phyloP scores from a whole-genome alignment of 2,888 invertebrate species.

The Leptura quadrifasciata region DNA sequence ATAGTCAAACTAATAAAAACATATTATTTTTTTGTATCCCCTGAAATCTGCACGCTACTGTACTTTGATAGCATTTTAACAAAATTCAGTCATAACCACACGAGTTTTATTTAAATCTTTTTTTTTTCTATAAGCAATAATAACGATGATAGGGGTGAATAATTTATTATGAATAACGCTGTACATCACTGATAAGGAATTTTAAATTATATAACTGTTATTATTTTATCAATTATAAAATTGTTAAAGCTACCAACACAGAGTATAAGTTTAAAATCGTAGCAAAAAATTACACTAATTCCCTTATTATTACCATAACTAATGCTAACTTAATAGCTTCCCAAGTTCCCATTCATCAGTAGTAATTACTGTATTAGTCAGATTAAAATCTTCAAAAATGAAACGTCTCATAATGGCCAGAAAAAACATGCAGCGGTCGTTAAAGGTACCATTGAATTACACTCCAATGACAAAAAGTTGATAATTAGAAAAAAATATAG shows the following conservation, averaged over 20 bases:
- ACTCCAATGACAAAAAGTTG: slow-evolving; percentile 58
- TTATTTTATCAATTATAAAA: too few species aligned
- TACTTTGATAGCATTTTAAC: too few species aligned
- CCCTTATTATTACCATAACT: slow-evolving; percentile 10
- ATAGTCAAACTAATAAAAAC: too few species aligned
- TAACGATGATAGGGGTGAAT: too few species aligned
- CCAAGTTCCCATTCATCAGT: slow-evolving; percentile 31
- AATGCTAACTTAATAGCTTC: slow-evolving; percentile 15
- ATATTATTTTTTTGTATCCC: too few species aligned
- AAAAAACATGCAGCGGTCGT: slow-evolving; percentile 54
- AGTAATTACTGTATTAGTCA: slow-evolving; percentile 36
- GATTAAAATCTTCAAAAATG: slow-evolving; percentile 34
- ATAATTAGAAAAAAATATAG: slow-evolving; percentile 64
- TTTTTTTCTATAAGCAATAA: too few species aligned
- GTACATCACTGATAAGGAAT: neutral
- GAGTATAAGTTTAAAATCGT: neutral
- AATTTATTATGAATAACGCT: too few species aligned
- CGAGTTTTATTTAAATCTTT: too few species aligned
- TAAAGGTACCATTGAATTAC: slow-evolving; percentile 57
- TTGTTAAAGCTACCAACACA: too few species aligned
- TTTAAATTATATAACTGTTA: too few species aligned
- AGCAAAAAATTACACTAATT: neutral
- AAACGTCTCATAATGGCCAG: slow-evolving; percentile 34
- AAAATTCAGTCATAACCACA: too few species aligned
- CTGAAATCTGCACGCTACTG: too few species aligned